Percentiles rank a stretch among this genome's conserved stretches.
phyloP scores from a whole-genome alignment of 2,797 vertebrate species.

The Lutjanus argentimaculatus region DNA sequence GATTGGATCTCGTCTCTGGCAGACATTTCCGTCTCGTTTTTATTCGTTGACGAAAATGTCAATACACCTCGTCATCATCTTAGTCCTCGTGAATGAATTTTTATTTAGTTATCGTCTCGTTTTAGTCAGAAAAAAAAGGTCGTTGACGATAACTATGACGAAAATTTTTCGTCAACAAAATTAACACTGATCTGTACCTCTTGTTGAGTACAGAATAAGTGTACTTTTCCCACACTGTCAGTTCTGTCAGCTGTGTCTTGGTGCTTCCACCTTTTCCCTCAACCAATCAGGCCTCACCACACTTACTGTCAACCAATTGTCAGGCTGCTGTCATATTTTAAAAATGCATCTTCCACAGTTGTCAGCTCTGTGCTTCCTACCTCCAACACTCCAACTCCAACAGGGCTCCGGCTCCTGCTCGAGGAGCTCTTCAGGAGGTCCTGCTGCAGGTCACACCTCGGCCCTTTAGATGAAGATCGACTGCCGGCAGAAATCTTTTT shows the following conservation, averaged over 20 bases:
- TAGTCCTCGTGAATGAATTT: too few relatives aligned
- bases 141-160: too few relatives aligned
- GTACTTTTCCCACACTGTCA: neutral
- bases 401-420: neutral
- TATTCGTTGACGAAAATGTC: too few relatives aligned
- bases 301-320: conserved; percentile 3
- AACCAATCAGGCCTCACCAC: neutral
- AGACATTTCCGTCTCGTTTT: too few relatives aligned
- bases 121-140: too few relatives aligned
- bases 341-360: neutral
- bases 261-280: neutral
- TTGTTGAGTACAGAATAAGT: too few relatives aligned
- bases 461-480: conserved; percentile 1
- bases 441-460: neutral
- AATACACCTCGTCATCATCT: too few relatives aligned
- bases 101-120: too few relatives aligned
- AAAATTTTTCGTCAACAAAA: too few relatives aligned
- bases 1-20: too few relatives aligned
- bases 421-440: neutral
- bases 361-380: neutral
- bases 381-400: neutral
- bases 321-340: neutral
- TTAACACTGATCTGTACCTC: too few relatives aligned
- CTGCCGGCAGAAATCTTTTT: neutral
- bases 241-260: neutral